Percentiles rank a stretch among this genome's conserved stretches.
These are phyloP conservation scores for Phalanger gymnotis DNA, from an alignment of 2,797 vertebrate species.

Conservation along the genomic window DNA sequence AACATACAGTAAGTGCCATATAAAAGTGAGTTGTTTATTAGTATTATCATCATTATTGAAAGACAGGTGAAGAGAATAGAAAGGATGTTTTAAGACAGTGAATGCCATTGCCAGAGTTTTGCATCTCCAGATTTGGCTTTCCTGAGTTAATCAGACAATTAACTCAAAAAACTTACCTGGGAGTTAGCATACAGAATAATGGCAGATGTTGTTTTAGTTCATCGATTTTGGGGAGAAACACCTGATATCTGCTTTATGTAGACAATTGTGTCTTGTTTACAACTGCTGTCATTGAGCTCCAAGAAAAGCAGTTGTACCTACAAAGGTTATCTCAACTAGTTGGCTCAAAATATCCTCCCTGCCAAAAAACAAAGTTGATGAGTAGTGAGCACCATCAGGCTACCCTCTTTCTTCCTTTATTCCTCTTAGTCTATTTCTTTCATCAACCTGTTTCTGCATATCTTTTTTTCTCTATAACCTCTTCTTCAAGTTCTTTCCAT, in stretches of 20 bases:
- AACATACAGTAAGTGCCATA: background rate
- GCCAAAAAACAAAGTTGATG: background rate
- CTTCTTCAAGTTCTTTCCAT: no score
- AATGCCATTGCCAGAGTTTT: background rate
- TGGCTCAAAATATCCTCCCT: background rate
- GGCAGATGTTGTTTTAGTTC: background rate
- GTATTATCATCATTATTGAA: background rate
- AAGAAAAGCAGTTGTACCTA: background rate
- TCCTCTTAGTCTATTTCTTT: no score
- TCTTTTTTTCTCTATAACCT: no score
- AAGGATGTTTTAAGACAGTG: background rate
- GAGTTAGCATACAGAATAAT: background rate
- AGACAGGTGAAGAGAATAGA: background rate
- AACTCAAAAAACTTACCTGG: background rate
- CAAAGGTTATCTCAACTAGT: background rate
- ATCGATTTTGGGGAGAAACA: background rate
- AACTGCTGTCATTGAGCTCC: background rate
- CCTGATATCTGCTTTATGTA: background rate
- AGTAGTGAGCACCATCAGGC: background rate
- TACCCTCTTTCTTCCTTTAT: no score
- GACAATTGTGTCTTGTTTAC: background rate
- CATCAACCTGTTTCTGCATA: no score
- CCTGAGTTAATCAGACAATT: background rate
- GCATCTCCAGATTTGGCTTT: background rate
- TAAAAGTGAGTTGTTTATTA: background rate